Evolutionary conservation across 1,140 invertebrate species (phyloP).

Genomic region (Aphidius gifuensis): DNA sequence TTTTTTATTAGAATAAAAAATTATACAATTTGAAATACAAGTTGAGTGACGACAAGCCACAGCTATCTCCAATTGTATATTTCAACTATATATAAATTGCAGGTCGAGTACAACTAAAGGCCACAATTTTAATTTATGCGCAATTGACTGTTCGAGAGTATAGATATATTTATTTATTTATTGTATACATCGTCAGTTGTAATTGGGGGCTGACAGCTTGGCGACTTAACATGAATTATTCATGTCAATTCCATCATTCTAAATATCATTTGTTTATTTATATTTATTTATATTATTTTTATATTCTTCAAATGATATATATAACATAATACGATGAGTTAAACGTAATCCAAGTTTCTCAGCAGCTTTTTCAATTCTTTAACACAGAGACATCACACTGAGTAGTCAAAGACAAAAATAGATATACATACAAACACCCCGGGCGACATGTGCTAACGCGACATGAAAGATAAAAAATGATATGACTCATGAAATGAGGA

Average conservation of each 20-base stretch:
- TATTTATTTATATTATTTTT: neutral
- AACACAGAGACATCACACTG: too few species aligned
- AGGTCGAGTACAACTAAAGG: slow-evolving; percentile 13
- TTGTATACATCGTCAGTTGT: slow-evolving; percentile 34
- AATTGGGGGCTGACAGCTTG: slow-evolving; percentile 42
- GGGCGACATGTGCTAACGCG: neutral
- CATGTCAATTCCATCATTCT: slow-evolving; percentile 2
- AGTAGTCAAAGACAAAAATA: neutral
- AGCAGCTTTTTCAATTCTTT: too few species aligned
- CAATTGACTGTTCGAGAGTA: slow-evolving; percentile 23
- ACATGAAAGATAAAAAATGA: neutral
- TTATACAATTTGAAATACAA: too few species aligned
- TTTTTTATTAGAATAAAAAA: too few species aligned
- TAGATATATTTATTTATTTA: slow-evolving; percentile 37
- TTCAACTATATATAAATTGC: neutral
- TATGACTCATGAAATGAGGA: neutral
- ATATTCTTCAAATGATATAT: too few species aligned
- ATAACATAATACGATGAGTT: too few species aligned
- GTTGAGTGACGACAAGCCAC: neutral
- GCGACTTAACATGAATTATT: slow-evolving; percentile 24
- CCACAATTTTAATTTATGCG: slow-evolving; percentile 40
- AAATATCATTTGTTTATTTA: neutral
- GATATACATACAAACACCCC: slow-evolving; percentile 29
- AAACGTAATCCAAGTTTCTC: too few species aligned
- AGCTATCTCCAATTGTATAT: neutral